Evolutionary conservation across 2,113 vertebrate species (phyloP), one percentile per base, ranked within the genome.

Genomic region (Rhadina sibilatrix): DNA sequence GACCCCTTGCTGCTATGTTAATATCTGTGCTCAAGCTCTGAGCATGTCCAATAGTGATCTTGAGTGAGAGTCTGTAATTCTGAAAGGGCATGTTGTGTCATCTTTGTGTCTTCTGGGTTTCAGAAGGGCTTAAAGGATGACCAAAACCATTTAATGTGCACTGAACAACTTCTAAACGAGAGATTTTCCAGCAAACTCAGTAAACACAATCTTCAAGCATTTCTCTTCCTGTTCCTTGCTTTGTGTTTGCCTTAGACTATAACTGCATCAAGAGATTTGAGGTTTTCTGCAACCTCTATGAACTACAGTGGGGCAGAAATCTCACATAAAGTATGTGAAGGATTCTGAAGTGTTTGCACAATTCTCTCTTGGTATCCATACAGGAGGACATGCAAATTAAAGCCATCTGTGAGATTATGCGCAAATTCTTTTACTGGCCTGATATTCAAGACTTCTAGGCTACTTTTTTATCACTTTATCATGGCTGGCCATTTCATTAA

Each of bases 1-100:
- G 72, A 74, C 64, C 68, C 57, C 91, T 88, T 94, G 95, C 83
- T 96, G 93, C 46, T 92, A 20, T 78, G 72, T 70, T 94, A 97
- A 92, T 83, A 63, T 44, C 52, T 84, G 52, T 50, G 24, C 46
- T 89, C 61, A 68, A 69, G 76, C 68, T 88, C 49, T 79, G 79
- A 92, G 68, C 63, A 81, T 78, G 88, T 81, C 85, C 56, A 80
- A 5, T 18, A 93, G 83, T 63, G 88, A 94, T 83, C 70, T 57
- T 61, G 21, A 80, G 53, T 13, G 27, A 87, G 56, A 90, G 75
- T 47, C 37, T 94, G 64, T 86, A 86, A 88, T 93, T 97, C 76
- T 75, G 54, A 92, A 93, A 90, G 54, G 37, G 44, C 33, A 66
- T 2, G 12, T 68, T 52, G n/a, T 88, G 77, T 35, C 81, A 74